Evolutionary conservation across 2,113 vertebrate species (phyloP).

Genomic region (Amphiprion percula): DNA sequence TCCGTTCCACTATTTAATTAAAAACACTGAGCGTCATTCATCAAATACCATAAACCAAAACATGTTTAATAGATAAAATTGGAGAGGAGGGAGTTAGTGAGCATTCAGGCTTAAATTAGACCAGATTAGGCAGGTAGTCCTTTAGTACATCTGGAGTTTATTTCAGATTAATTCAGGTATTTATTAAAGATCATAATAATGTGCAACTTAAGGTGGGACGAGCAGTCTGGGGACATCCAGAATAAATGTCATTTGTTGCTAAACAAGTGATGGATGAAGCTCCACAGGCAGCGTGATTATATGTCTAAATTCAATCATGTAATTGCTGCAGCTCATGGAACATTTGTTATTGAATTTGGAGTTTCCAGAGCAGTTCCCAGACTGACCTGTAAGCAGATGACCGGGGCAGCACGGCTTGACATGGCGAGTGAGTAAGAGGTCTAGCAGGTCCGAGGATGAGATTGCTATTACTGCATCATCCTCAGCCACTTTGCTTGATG

Average conservation of each 20-base stretch:
- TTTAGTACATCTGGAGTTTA: neutral
- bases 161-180: conserved; percentile 18
- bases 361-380: neutral
- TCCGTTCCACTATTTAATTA: conserved; percentile 54
- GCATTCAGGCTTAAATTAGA: conserved; percentile 14
- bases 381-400: neutral
- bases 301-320: conserved; percentile 26
- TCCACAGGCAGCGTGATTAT: neutral
- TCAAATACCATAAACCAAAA: conserved; percentile 34
- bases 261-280: neutral
- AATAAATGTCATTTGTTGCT: neutral
- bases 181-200: neutral
- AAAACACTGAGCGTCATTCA: conserved; percentile 50
- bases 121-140: conserved; percentile 1
- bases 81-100: neutral
- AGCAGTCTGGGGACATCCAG: neutral
- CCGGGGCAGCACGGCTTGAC: neutral
- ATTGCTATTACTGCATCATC: neutral
- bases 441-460: neutral
- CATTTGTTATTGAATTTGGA: neutral
- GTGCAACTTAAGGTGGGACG: neutral
- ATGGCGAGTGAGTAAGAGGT: neutral
- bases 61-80: conserved; percentile 19
- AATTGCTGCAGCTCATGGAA: neutral
- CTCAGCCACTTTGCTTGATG: no score